phyloP scores from a whole-genome alignment of 2,888 invertebrate genomes.

The Rotaria socialis region DNA sequence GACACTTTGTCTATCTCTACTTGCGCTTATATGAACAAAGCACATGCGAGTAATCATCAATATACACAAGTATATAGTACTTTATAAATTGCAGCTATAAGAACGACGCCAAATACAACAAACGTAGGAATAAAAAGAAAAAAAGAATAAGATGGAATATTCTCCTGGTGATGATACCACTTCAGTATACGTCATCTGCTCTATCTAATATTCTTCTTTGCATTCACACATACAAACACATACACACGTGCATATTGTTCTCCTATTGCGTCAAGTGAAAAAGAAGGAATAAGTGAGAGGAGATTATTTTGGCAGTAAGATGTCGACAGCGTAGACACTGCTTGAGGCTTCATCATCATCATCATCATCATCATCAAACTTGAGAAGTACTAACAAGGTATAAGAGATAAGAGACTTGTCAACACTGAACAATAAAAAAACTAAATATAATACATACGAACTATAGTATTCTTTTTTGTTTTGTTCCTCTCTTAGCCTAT shows the following conservation, averaged over 20 bases:
- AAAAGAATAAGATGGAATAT: not conserved
- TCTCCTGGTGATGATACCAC: not conserved
- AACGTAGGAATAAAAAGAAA: not conserved
- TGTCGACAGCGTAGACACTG: not conserved
- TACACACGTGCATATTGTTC: not conserved
- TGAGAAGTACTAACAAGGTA: not conserved
- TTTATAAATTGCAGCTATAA: not conserved
- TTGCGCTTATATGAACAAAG: not conserved
- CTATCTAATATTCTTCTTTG: constrained; percentile 6
- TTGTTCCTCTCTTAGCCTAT: not conserved
- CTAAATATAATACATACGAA: not conserved
- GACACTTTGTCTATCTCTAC: not conserved
- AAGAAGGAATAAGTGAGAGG: not conserved
- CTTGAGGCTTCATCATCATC: not conserved
- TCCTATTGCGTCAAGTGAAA: not conserved
- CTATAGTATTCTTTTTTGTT: not conserved
- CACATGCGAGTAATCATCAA: constrained; percentile 11
- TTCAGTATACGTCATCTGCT: not conserved
- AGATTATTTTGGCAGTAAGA: not conserved
- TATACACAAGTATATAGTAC: not conserved
- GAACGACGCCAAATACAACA: not conserved
- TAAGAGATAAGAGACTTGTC: not conserved
- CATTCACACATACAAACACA: not conserved
- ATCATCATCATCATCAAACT: not conserved
- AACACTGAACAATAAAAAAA: not conserved